Base-by-base conservation (phyloP, 2,113 vertebrate species). In the Tringa solitaria region DNA sequence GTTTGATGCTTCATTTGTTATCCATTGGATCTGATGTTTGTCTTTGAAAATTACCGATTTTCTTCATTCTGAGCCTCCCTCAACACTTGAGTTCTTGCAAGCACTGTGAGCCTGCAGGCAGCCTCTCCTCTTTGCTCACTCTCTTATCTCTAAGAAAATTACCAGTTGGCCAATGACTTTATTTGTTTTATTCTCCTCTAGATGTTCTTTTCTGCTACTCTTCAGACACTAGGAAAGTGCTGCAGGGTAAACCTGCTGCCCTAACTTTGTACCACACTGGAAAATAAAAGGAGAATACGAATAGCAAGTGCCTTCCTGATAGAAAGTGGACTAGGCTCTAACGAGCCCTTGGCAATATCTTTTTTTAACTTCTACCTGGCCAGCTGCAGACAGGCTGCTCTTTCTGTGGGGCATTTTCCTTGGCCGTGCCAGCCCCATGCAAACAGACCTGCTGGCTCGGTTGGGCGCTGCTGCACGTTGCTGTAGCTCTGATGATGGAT, bases 21-120 rank as follows among this genome's bases (percentile, higher is more conserved):
- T 70, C 70, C 5, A 6, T 35, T 59, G 46, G n/a, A 79, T 77
- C 67, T 92, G 50, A 37, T 50, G 48, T 57, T 91, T 94, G 18
- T 26, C 61, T 87, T 91, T 86, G 83, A 89, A 96, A 91, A 95
- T 65, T 41, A 60, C 45, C 19, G n/a, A 4, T 95, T 89, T 83
- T 76, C 41, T 92, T 93, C 28, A 57, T 67, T 90, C 87, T 74
- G 45, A 94, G 26, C 33, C 68, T 88, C 50, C 39, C 21, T 14
- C 27, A 83, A 33, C 1, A 6, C 67, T 89, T 35, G 4, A 5
- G 91, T 89, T 90, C 35, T 54, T 11, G 4, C 48, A 85, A 85
- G n/a, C 27, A 57, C 81, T 0, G 1, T 48, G 35, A 84, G 54
- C 76, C 92, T 35, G 12, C n/a, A 86, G 78, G 78, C 68, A 74